Evolutionary conservation across 2,113 vertebrate genomes (phyloP).

Genomic region (Coptodon bakossiorum): DNA sequence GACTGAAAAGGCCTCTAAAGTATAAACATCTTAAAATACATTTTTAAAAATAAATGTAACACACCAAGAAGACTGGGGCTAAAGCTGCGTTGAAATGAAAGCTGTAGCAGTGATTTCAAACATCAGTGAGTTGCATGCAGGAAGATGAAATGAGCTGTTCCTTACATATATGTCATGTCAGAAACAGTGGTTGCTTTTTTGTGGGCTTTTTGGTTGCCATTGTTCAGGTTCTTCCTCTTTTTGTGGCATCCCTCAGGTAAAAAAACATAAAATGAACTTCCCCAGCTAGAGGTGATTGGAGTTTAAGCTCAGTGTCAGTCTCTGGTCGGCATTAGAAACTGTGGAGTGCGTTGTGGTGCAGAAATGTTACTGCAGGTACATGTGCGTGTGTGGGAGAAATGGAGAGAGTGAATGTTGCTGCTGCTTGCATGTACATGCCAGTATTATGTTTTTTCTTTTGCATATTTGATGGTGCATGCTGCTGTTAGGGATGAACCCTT

Average conservation of each 20-base stretch:
- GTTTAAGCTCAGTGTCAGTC: not conserved
- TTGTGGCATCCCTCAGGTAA: not conserved
- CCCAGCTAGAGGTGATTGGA: not conserved
- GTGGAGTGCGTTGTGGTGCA: not conserved
- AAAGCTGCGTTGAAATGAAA: fast-evolving
- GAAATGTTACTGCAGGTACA: not conserved
- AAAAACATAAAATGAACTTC: not conserved
- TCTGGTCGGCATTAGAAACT: not conserved
- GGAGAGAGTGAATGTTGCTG: not conserved
- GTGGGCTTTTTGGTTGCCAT: not conserved
- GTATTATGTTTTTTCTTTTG: not conserved
- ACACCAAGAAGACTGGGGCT: fast-evolving
- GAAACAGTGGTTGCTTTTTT: not conserved
- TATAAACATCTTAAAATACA: not conserved
- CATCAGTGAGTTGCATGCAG: not conserved
- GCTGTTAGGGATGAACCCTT: not conserved
- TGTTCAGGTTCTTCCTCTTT: not conserved
- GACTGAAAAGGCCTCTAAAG: not conserved
- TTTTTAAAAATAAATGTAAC: not conserved
- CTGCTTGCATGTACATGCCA: not conserved
- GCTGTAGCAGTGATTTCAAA: not conserved
- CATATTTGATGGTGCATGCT: not conserved
- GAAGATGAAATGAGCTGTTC: not conserved
- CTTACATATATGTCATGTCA: not conserved
- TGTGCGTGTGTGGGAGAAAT: fast-evolving